Percentiles rank a stretch among this genome's conserved stretches.
These are phyloP conservation scores for Aleiodes alternator DNA, from an alignment of 2,888 invertebrate species.

Conservation along the genomic window DNA sequence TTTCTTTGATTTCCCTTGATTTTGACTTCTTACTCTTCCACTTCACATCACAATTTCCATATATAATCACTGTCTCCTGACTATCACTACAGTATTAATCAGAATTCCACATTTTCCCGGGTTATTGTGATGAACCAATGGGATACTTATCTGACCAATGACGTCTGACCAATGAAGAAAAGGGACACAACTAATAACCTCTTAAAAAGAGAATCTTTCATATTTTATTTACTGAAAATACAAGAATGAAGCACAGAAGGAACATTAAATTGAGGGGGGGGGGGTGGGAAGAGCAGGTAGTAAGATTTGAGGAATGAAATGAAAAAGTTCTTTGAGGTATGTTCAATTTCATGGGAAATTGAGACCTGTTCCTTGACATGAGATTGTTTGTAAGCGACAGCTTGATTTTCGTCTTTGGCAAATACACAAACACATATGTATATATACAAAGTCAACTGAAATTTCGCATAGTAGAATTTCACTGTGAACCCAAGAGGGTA, in stretches of 20 bases:
- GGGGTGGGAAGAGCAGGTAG: too few species aligned
- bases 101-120: too few species aligned
- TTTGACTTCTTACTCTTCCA: too few species aligned
- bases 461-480: constrained; percentile 19
- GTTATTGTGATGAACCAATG: too few species aligned
- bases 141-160: too few species aligned
- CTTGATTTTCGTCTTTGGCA: constrained; percentile 52
- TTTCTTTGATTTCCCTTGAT: too few species aligned
- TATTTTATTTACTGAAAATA: constrained; percentile 18
- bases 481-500: constrained; percentile 24
- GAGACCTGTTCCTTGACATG: constrained; percentile 20
- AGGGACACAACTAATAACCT: too few species aligned
- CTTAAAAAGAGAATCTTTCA: too few species aligned
- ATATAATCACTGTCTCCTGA: too few species aligned
- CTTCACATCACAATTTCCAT: too few species aligned
- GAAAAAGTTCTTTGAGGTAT: constrained; percentile 39
- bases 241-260: background rate
- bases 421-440: constrained; percentile 23
- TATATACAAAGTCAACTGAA: constrained; percentile 2
- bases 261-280: background rate
- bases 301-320: constrained; percentile 18
- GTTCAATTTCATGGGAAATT: constrained; percentile 48
- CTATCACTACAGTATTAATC: too few species aligned
- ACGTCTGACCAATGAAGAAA: too few species aligned
- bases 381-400: constrained; percentile 56